Base-by-base conservation (phyloP, 2,797 vertebrate genomes). In the Macropodus opercularis region DNA sequence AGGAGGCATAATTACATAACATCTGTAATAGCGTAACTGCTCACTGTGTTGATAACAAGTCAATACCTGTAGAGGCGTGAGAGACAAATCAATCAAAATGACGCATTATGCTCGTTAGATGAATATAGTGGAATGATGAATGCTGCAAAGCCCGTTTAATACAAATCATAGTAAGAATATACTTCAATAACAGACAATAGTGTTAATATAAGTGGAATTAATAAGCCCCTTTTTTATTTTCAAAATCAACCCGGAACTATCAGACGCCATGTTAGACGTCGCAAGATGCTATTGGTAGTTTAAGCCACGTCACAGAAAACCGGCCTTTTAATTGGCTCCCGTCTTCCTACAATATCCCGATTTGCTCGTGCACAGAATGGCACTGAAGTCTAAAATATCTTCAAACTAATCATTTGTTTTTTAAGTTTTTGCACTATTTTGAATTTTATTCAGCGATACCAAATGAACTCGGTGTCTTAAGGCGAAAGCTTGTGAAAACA, bases 291-390 rank as follows among this genome's bases (percentile, higher is more conserved):
- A 85, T 88, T 87, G 81, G 85, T n/a, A 0, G 12, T 2, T 0
- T 15, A 17, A 1, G 0, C 2, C 12, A 1, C 72, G 77, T 85
- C 75, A 77, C 26, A 5, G 0, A 1, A 12, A 57, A 54, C 1
- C 21, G 7, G 54, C 8, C 3, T 55, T 75, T 5, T 71, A 11
- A 89, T 90, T 89, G 90, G 90, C 36, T 72, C 18, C 2, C 2
- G 18, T 29, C 34, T 15, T 41, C 21, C 2, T 15, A 29, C 17
- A 2, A 1, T 27, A n/a, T 22, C 69, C 34, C 53, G 15, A 69
- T 78, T 81, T 62, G 63, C 23, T 41, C 3, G 10, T 47, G 12
- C 10, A 47, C 15, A 27, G 50, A 63, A 51, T 34, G 35, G 8
- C 8, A 47, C 31, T 42, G 39, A 31, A 39, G 51, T 49, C 69